Base-by-base conservation (phyloP, 2,113 vertebrate genomes). In the Halichoerus grypus region DNA sequence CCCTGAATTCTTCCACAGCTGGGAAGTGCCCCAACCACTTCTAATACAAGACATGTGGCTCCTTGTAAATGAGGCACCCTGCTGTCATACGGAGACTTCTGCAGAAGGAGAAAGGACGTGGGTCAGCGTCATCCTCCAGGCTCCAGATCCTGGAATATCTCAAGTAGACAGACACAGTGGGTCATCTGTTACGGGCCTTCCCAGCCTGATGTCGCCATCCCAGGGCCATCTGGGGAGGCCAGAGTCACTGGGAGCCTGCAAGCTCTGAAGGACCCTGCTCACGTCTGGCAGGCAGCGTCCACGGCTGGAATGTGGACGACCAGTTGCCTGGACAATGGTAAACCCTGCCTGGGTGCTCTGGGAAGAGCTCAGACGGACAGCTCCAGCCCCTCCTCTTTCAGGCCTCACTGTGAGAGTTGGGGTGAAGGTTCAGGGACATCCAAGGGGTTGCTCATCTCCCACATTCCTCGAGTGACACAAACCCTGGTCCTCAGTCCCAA, bases 281-380 rank as follows among this genome's bases (percentile, higher is more conserved):
- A 26, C 76, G 28, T 31, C n/a, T 21, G 10, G 49, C 0, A 33
- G 67, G 59, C n/a, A 51, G 31, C 0, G 0, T 7, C 57, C 19
- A 51, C 3, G 3, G 65, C 55, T 63, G 69, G 18, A 61, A 7
- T 33, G 18, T 1, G 31, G 59, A 53, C 1, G 18, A 8, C 8
- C 5, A 16, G 39, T 4, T 26, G 4, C 26, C 5, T 0, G 3
- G 39, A 49, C 18, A 6, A 18, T 18, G 9, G 57, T 0, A 1
- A 92, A 22, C 57, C n/a, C 28, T 74, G 24, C 49, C 16, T 10
- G 18, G 19, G 49, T 21, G 4, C 49, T 69, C 83, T 21, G 13
- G 22, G 39, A 31, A 5, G 4, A n/a, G 9, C 67, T 42, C 74
- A 33, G 49, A 31, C 3, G 71, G 59, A 72, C 19, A 72, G 15